These are phyloP conservation scores for Cristatella mucedo DNA, from an alignment of 2,888 invertebrate genomes.

Conservation along the genomic window DNA sequence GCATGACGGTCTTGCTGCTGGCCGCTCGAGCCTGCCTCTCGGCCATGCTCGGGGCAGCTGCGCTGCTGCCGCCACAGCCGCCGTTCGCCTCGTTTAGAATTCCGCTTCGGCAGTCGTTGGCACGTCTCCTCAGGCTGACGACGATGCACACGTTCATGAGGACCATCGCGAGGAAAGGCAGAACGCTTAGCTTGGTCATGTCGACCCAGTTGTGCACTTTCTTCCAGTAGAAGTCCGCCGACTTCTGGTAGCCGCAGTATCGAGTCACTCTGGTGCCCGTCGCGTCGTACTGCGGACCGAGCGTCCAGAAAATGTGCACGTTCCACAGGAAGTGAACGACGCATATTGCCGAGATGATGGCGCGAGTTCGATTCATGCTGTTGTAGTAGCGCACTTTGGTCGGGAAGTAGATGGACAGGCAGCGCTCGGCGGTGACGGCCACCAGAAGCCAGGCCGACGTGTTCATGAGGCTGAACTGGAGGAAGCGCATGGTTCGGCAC, in stretches of 20 bases:
- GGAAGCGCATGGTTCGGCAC: conserved; percentile 20
- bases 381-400: conserved; percentile 33
- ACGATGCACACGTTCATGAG: conserved; percentile 4
- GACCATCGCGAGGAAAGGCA: conserved; percentile 5
- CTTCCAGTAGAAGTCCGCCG: background rate
- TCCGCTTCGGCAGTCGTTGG: no score
- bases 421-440: conserved; percentile 22
- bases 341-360: background rate
- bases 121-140: conserved; percentile 1
- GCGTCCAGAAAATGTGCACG: conserved; percentile 4
- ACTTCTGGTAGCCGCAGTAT: no score
- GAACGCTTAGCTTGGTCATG: background rate
- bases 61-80: no score
- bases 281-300: background rate
- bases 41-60: no score
- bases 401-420: conserved; percentile 21
- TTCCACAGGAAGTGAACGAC: conserved; percentile 5
- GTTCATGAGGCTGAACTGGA: conserved; percentile 21
- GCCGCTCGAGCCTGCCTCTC: no score
- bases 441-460: conserved; percentile 26
- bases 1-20: conserved; percentile 7
- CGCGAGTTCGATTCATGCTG: background rate
- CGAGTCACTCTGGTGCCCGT: background rate
- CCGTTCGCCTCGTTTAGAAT: no score
- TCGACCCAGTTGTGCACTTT: background rate